phyloP scores from a whole-genome alignment of 1,140 invertebrate genomes.

The Bombus sibiricus region DNA sequence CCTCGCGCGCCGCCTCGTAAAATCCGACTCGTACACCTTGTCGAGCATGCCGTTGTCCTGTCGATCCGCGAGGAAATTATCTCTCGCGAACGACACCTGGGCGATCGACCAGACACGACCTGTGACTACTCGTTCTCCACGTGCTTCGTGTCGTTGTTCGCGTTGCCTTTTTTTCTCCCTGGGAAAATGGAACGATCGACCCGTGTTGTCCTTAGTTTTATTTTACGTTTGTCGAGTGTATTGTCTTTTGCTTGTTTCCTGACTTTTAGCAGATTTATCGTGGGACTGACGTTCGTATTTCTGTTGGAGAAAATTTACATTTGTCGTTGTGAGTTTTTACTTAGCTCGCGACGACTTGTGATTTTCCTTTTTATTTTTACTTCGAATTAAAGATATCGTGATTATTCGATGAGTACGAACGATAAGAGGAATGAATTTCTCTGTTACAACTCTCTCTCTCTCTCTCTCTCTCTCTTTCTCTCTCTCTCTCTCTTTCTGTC shows the following conservation, averaged over 20 bases:
- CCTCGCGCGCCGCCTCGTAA: constrained; percentile 77
- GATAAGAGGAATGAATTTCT: too few relatives aligned
- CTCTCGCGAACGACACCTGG: constrained; percentile 14
- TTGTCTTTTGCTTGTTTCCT: background rate
- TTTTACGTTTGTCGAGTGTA: background rate
- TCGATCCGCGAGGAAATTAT: constrained; percentile 42
- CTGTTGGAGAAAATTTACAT: too few relatives aligned
- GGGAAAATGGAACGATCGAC: background rate
- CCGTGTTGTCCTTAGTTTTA: background rate
- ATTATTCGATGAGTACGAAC: too few relatives aligned
- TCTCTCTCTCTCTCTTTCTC: too few relatives aligned
- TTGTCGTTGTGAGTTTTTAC: too few relatives aligned
- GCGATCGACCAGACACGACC: background rate
- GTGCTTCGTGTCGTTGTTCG: too few relatives aligned
- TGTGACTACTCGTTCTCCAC: too few relatives aligned
- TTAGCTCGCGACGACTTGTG: background rate
- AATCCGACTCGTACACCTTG: constrained; percentile 68
- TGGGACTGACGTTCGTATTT: background rate
- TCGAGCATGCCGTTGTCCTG: constrained; percentile 44
- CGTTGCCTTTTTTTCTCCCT: background rate
- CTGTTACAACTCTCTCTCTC: too few relatives aligned
- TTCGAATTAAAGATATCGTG: background rate
- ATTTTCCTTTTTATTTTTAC: background rate
- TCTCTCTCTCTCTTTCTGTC: background rate
- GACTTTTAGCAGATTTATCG: background rate